Base-by-base conservation (phyloP, 2,888 invertebrate genomes). In the Bombyx huttoni region DNA sequence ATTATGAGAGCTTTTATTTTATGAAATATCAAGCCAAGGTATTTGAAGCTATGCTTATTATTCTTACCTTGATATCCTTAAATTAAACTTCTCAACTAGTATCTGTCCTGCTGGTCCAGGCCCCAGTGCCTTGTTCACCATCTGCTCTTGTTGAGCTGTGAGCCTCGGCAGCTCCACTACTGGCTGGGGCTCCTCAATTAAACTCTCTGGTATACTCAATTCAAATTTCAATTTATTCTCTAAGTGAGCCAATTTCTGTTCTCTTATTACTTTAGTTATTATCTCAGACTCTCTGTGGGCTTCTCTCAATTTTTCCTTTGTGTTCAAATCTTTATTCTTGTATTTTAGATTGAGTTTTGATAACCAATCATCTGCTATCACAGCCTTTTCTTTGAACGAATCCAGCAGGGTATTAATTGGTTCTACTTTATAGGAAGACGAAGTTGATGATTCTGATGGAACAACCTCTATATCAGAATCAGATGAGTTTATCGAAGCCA, bases 51-150 rank as follows among this genome's bases (percentile, higher is more conserved):
- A 24, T 24, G 6, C 1, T 45, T 8, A 12, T 46, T 1, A 45
- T 50, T 48, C 58, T 60, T 59, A 84, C 89, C 87, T 85, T 58
- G 78, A 81, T 78, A 89, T 89, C 61, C 80, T 80, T 56, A 89
- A 74, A 65, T 82, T 86, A 65, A 89, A 89, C 63, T 89, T 89
- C 61, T 88, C 84, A 0, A 91, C 90, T 7, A 96, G 78, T 14
- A 96, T 87, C 73, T 95, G 91, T 49, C 91, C 89, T 0, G 91
- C 82, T 2, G 91, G 90, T 2, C 91, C 91, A 0, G 89, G 84
- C 0, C 89, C 85, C 1, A 93, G 75, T 0, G 92, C 92, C 46
- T 77, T 80, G 50, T 89, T 89, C 0, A 94, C 89, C 51, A 89
- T 67, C 34, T 81, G 79, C 55, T 91, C 85, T 72, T 95, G 94